Percentiles rank a stretch among this genome's conserved stretches.
These are phyloP conservation scores for Spondyliosoma cantharus DNA, from an alignment of 2,797 vertebrate species.

Conservation along the genomic window DNA sequence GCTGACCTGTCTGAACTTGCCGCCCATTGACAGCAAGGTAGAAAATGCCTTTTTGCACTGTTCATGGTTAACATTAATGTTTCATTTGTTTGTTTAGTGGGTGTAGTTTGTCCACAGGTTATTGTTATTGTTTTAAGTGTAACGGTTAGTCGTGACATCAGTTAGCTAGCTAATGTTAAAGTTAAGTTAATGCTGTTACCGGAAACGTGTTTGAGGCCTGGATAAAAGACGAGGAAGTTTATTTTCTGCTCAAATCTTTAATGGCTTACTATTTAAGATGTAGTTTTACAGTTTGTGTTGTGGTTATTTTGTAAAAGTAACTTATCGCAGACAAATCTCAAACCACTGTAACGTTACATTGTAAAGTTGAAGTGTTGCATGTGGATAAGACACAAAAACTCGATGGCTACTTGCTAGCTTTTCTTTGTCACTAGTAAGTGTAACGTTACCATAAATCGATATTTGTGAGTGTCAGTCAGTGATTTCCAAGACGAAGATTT, in stretches of 20 bases:
- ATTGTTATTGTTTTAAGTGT: background rate
- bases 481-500: background rate
- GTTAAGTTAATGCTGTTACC: no score
- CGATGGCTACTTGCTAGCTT: no score
- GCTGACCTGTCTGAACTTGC: background rate
- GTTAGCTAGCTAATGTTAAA: conserved; percentile 1
- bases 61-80: fast-evolving
- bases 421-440: background rate
- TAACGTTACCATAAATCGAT: no score
- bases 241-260: background rate
- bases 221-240: background rate
- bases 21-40: conserved; percentile 11
- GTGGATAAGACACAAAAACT: no score
- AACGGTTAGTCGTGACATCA: background rate
- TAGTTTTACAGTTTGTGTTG: background rate
- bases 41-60: fast-evolving
- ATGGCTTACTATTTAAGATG: background rate
- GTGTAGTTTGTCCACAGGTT: background rate
- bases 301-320: no score
- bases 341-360: no score
- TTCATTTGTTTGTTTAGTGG: background rate
- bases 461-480: no score
- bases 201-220: background rate
- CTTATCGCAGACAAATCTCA: no score
- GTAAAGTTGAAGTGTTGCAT: no score